Evolutionary conservation across 1,140 invertebrate species (phyloP).

Genomic region (Danaus melanippus): DNA sequence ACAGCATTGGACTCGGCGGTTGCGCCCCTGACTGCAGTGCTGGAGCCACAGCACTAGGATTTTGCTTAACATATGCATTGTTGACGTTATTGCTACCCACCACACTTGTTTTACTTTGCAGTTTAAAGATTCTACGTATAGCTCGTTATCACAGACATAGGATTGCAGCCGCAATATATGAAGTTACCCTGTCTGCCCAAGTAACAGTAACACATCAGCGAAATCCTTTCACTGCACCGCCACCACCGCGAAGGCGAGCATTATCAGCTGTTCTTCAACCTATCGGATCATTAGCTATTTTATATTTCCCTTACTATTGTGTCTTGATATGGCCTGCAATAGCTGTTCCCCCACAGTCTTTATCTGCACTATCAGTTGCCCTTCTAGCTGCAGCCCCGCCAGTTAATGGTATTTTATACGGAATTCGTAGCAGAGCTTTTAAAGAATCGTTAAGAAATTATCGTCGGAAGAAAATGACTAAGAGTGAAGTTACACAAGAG

Average conservation of each 20-base stretch:
- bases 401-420: conserved; percentile 84
- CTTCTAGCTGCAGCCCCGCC: conserved; percentile 79
- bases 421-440: conserved; percentile 80
- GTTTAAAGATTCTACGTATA: conserved; percentile 83
- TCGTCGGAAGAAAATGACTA: conserved; percentile 84
- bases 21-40: conserved; percentile 79
- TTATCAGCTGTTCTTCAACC: conserved; percentile 80
- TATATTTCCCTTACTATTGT: conserved; percentile 83
- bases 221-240: conserved; percentile 79
- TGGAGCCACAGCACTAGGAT: conserved; percentile 73
- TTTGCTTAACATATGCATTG: conserved; percentile 76
- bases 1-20: conserved; percentile 70
- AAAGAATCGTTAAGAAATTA: conserved; percentile 83
- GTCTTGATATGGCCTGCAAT: conserved; percentile 80
- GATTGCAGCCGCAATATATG: conserved; percentile 88
- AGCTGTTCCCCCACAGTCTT: conserved; percentile 60
- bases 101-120: conserved; percentile 80
- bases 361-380: conserved; percentile 75
- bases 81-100: conserved; percentile 79
- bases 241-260: conserved; percentile 76
- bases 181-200: conserved; percentile 86
- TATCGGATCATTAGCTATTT: conserved; percentile 78
- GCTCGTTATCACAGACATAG: conserved; percentile 86
- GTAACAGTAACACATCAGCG: conserved; percentile 87
- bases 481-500: conserved; percentile 83